A percentile compares a stretch with the other conserved stretches of the same genome.
phyloP scores from a whole-genome alignment of 2,113 vertebrate species.

The Pterocles burchelli region DNA sequence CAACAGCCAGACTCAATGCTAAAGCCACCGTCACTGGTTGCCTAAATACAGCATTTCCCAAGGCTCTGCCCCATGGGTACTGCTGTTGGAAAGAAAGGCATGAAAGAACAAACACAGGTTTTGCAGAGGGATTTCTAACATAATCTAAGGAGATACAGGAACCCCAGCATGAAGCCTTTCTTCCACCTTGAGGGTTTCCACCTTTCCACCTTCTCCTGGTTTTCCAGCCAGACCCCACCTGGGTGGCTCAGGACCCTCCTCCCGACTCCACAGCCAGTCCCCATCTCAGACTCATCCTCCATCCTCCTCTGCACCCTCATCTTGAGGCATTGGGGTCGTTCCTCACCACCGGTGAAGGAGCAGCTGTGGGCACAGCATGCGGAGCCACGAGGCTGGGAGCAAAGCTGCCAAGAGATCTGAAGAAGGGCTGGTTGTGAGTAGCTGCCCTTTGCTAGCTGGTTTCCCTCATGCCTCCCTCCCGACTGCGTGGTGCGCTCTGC shows the following conservation, averaged over 20 bases:
- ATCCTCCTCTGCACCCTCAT: not conserved
- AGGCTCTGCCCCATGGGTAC: not conserved
- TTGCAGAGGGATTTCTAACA: not conserved
- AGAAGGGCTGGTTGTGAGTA: not conserved
- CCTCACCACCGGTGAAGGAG: not conserved
- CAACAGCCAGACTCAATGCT: not conserved
- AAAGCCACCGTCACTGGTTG: not conserved
- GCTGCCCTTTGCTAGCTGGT: conserved; percentile 14
- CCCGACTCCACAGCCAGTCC: not conserved
- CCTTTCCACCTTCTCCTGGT: not conserved
- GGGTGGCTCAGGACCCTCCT: not conserved
- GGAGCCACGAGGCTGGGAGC: not conserved
- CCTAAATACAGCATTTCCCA: not conserved
- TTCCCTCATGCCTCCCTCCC: not conserved
- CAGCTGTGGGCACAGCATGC: conserved; percentile 55
- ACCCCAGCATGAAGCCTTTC: not conserved
- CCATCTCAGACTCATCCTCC: not conserved
- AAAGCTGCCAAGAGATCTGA: conserved; percentile 29
- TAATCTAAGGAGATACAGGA: not conserved
- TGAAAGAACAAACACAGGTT: not conserved
- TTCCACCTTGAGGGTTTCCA: not conserved
- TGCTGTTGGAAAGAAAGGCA: not conserved
- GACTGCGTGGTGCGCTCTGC: not conserved
- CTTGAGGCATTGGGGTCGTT: not conserved
- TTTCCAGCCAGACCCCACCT: not conserved